Conservation (phyloP, 2,113 vertebrate genomes). For the Aldabrachelys gigantea region DNA sequence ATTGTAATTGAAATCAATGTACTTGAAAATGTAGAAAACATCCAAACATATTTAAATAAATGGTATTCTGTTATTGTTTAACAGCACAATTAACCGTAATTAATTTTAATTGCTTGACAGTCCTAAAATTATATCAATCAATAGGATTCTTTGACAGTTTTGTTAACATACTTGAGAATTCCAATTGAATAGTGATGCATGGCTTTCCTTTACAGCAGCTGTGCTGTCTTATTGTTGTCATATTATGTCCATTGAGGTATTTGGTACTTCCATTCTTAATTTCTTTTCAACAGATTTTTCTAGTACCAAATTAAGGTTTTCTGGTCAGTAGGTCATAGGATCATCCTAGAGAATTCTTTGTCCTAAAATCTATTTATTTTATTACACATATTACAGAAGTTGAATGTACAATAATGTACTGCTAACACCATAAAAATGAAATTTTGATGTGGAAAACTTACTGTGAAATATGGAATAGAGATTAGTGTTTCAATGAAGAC, state of each 20-base stretch:
- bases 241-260: not conserved
- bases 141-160: not conserved
- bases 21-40: no score
- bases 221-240: not conserved
- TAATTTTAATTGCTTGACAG: no score
- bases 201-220: slow-evolving; percentile 39
- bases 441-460: not conserved
- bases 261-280: slow-evolving; percentile 30
- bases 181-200: slow-evolving; percentile 24
- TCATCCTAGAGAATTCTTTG: not conserved
- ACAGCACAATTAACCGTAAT: no score
- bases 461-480: not conserved
- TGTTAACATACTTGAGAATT: slow-evolving; percentile 27
- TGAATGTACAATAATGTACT: not conserved
- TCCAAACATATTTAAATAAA: no score
- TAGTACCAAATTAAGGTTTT: not conserved
- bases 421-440: not conserved
- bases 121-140: not conserved
- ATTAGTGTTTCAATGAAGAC: not conserved
- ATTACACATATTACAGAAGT: accelerated
- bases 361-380: not conserved
- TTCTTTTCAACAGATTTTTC: not conserved
- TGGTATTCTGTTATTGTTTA: no score
- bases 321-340: not conserved
- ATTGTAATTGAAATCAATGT: no score